A percentile compares a stretch with the other conserved stretches of the same genome.
phyloP scores from a whole-genome alignment of 2,888 invertebrate genomes.

The Oxyscelio sp. region DNA sequence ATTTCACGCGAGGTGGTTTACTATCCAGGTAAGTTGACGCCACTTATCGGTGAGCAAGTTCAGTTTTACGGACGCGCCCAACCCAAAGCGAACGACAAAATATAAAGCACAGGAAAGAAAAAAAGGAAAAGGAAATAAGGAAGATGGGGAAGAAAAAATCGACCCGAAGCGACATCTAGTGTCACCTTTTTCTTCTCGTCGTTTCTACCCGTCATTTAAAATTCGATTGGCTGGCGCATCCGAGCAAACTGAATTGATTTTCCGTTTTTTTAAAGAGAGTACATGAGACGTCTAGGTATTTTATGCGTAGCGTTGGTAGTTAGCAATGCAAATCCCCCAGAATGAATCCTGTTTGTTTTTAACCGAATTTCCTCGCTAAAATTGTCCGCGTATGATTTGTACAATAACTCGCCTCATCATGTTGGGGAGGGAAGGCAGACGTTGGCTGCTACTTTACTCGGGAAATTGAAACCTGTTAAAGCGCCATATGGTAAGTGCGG shows the following conservation, averaged over 20 bases:
- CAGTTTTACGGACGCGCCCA: slow-evolving; percentile 23
- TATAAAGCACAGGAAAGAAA: not conserved
- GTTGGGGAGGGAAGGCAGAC: no score
- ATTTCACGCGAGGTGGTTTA: slow-evolving; percentile 83
- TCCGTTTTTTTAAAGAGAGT: no score
- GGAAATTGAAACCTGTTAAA: slow-evolving; percentile 41
- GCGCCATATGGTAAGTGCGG: slow-evolving; percentile 64
- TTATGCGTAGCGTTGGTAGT: no score
- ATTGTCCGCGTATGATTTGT: no score
- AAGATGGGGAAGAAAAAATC: not conserved
- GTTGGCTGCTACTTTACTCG: slow-evolving; percentile 1
- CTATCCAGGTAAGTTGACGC: slow-evolving; percentile 84
- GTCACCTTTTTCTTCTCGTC: slow-evolving; percentile 1
- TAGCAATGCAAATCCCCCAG: no score
- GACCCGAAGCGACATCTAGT: not conserved
- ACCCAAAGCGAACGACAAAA: not conserved
- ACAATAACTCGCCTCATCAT: no score
- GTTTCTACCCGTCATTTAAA: slow-evolving; percentile 1
- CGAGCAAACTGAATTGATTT: no score
- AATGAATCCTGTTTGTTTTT: no score
- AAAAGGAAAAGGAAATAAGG: not conserved
- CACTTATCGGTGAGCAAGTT: slow-evolving; percentile 28
- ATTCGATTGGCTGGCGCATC: slow-evolving; percentile 1
- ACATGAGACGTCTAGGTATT: no score
- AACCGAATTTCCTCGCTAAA: no score